phyloP scores from a whole-genome alignment of 2,888 invertebrate species.

The Morpho helenor region DNA sequence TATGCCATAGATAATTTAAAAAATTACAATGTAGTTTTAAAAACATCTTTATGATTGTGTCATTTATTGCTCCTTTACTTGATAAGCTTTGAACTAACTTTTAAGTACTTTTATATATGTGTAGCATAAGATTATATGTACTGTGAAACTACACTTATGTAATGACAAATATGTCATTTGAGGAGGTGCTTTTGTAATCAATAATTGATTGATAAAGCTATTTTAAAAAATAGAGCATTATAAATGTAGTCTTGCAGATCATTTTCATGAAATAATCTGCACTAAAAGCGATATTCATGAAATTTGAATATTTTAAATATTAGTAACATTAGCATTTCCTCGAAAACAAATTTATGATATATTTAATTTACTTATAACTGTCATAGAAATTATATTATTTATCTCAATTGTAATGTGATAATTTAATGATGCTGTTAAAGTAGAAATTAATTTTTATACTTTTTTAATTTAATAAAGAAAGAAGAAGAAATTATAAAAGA shows the following conservation, averaged over 20 bases:
- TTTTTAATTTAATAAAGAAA: conserved; percentile 8
- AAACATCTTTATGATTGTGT: no score
- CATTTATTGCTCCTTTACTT: no score
- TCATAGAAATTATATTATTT: neutral
- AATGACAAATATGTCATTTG: conserved; percentile 32
- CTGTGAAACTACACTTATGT: neutral
- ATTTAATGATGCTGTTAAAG: conserved; percentile 1
- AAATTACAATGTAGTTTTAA: no score
- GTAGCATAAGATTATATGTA: neutral
- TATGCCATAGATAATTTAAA: no score
- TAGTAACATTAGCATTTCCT: conserved; percentile 60
- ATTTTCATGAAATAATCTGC: no score
- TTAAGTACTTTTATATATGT: no score
- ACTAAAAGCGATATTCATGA: neutral
- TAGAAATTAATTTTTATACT: conserved; percentile 15
- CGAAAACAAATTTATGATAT: conserved; percentile 38
- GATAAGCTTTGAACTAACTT: no score
- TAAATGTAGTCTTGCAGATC: neutral
- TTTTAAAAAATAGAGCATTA: neutral
- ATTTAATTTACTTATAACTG: neutral
- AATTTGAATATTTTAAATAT: conserved; percentile 1
- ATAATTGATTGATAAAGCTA: neutral
- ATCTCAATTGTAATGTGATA: conserved; percentile 14
- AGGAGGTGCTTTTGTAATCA: conserved; percentile 58
- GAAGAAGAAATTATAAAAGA: neutral